Percentiles rank a stretch among this genome's conserved stretches.
Evolutionary conservation across 2,797 vertebrate species (phyloP).

Genomic region (Huso huso): DNA sequence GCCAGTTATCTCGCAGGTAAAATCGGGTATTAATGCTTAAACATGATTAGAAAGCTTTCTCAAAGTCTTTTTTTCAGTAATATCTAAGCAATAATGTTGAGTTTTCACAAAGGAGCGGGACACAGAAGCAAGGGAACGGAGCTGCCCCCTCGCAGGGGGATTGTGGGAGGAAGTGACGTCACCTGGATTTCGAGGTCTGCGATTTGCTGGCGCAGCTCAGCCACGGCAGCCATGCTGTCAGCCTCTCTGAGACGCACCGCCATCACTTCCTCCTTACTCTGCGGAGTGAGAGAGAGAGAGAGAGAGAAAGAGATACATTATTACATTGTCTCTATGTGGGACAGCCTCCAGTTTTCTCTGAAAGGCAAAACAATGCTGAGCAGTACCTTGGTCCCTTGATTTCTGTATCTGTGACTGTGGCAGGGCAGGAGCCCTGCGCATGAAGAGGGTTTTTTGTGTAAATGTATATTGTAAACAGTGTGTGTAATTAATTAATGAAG

Average conservation of each 20-base stretch:
- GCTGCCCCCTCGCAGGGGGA: neutral
- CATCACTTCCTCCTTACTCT: constrained; percentile 97
- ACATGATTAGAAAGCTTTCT: neutral
- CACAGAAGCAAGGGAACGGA: neutral
- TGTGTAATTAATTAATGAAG: no score
- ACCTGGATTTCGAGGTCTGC: constrained; percentile 92
- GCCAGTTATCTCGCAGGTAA: no score
- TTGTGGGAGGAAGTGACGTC: constrained; percentile 5
- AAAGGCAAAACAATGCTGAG: no score
- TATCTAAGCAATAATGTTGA: neutral
- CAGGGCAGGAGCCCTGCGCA: no score
- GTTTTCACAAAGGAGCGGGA: constrained; percentile 6
- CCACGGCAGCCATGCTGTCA: constrained; percentile 87
- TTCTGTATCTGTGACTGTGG: no score
- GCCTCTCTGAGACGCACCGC: constrained; percentile 83
- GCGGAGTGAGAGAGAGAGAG: neutral
- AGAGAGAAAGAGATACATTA: neutral
- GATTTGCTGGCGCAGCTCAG: constrained; percentile 82
- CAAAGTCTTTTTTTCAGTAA: neutral
- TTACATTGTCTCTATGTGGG: no score
- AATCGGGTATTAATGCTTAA: neutral
- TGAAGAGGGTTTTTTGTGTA: no score
- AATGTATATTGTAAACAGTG: no score
- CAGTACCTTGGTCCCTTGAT: no score
- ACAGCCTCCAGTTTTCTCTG: no score